Percentiles rank a stretch among this genome's conserved stretches.
Evolutionary conservation across 2,113 vertebrate species (phyloP).

Genomic region (Hippolais icterina): DNA sequence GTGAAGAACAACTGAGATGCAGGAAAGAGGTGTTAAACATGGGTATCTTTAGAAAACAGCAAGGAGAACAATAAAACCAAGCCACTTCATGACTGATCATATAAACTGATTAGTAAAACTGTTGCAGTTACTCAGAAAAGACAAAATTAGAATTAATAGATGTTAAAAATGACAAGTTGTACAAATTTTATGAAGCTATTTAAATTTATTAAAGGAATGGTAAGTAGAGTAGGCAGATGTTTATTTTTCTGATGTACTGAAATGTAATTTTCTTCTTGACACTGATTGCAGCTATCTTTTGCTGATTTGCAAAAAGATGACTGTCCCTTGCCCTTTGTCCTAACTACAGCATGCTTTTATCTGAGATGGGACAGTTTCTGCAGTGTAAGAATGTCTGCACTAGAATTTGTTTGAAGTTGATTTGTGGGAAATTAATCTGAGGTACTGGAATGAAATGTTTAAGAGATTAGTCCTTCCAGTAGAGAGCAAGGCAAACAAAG

Average conservation of each 20-base stretch:
- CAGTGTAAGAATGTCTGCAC: neutral
- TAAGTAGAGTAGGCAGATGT: neutral
- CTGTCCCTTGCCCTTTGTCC: neutral
- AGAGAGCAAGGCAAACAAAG: neutral
- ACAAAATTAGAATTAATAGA: neutral
- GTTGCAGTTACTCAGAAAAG: neutral
- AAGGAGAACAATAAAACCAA: neutral
- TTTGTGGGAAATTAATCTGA: conserved; percentile 3
- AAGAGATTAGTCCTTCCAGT: neutral
- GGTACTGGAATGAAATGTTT: neutral
- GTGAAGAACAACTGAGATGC: neutral
- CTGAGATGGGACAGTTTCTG: neutral
- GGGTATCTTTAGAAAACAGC: neutral
- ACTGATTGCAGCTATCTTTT: neutral
- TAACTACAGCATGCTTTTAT: neutral
- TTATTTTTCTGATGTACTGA: neutral
- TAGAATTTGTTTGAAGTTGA: neutral
- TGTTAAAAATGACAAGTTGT: neutral
- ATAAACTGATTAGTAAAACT: neutral
- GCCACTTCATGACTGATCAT: neutral
- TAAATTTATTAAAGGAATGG: neutral
- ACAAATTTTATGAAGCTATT: neutral
- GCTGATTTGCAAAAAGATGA: neutral
- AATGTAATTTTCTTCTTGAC: neutral
- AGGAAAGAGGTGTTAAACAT: neutral